phyloP scores from a whole-genome alignment of 2,797 vertebrate genomes.

The Aulostomus chinensis region DNA sequence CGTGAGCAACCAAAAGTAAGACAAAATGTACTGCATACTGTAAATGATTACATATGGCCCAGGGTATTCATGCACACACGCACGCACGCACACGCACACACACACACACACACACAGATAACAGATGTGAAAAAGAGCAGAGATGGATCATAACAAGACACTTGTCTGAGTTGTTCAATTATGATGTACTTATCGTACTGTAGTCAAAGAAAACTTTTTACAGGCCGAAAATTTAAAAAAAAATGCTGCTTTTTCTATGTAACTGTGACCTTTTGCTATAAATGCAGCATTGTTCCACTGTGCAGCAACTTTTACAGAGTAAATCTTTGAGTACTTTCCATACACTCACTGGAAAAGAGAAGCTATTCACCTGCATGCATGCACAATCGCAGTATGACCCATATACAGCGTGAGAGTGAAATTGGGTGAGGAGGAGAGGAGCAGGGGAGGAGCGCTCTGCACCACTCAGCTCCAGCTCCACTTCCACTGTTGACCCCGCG shows the following conservation, averaged over 20 bases:
- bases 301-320: slow-evolving; percentile 6
- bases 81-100: not conserved
- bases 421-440: slow-evolving; percentile 25
- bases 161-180: not conserved
- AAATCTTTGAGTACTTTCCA: slow-evolving; percentile 28
- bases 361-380: slow-evolving; percentile 41
- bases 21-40: slow-evolving; percentile 8
- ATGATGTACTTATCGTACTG: not conserved
- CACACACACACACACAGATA: slow-evolving; percentile 3
- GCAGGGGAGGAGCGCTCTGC: slow-evolving; percentile 53
- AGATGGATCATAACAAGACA: not conserved
- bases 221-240: too few species aligned
- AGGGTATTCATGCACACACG: slow-evolving; percentile 1
- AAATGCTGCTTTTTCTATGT: not conserved
- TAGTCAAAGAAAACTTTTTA: not conserved
- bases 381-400: slow-evolving; percentile 57
- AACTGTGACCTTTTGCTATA: slow-evolving; percentile 24
- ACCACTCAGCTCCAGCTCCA: slow-evolving; percentile 73
- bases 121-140: slow-evolving; percentile 9
- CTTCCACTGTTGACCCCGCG: slow-evolving; percentile 68
- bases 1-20: not conserved
- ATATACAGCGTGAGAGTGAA: slow-evolving; percentile 68
- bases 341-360: slow-evolving; percentile 19
- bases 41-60: slow-evolving; percentile 14
- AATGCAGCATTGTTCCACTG: slow-evolving; percentile 29